These are phyloP conservation scores for Cyclina sinensis DNA, from an alignment of 1,140 invertebrate species.

Conservation along the genomic window DNA sequence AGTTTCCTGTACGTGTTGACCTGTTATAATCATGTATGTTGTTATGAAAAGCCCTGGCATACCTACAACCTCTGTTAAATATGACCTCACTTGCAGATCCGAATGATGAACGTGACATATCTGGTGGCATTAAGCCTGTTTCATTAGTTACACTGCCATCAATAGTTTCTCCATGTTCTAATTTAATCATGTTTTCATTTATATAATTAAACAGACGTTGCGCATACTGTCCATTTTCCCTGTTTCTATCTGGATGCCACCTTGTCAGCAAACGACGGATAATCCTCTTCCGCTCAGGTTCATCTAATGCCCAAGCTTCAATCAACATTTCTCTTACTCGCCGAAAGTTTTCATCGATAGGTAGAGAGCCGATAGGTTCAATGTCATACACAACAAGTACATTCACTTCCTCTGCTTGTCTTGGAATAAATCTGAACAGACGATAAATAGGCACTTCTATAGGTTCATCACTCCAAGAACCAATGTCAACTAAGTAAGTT, in stretches of 20 bases:
- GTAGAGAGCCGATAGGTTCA: background rate
- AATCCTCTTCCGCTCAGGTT: constrained; percentile 77
- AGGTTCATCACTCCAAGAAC: background rate
- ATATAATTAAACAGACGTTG: constrained; percentile 78
- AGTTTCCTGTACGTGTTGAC: background rate
- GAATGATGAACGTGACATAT: background rate
- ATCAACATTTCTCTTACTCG: constrained; percentile 14
- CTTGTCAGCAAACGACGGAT: constrained; percentile 80
- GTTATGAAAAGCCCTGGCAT: background rate
- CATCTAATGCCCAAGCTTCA: constrained; percentile 72
- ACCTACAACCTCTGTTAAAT: background rate
- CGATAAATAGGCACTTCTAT: constrained; percentile 37
- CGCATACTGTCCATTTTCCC: constrained; percentile 76
- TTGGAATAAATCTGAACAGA: constrained; percentile 43
- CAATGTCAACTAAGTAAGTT: constrained; percentile 2
- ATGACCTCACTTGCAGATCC: background rate
- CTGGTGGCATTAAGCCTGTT: background rate
- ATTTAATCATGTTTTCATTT: constrained; percentile 43
- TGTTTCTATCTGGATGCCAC: constrained; percentile 86
- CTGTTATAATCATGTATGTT: background rate
- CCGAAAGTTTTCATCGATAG: constrained; percentile 40
- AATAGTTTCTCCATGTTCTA: constrained; percentile 68
- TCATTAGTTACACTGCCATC: constrained; percentile 53
- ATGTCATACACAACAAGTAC: constrained; percentile 8
- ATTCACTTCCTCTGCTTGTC: constrained; percentile 8